phyloP scores from a whole-genome alignment of 2,113 vertebrate genomes.

The Irena cyanogastra region DNA sequence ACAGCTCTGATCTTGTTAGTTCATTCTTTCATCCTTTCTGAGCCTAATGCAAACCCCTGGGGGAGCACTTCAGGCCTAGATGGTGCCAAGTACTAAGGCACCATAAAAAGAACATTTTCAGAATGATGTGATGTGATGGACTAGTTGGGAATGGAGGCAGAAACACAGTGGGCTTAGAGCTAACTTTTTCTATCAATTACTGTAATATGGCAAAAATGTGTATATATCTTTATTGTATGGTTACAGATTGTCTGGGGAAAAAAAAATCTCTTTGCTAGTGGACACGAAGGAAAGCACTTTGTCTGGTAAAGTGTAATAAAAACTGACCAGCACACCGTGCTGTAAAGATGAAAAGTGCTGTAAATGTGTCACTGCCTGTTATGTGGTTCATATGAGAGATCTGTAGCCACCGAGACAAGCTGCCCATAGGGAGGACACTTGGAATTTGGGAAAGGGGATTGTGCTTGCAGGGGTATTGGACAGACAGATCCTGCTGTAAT shows the following conservation, averaged over 20 bases:
- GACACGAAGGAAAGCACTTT: not conserved
- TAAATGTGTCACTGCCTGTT: constrained; percentile 31
- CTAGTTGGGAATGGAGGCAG: not conserved
- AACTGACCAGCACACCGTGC: not conserved
- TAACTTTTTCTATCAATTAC: not conserved
- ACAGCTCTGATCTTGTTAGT: constrained; percentile 21
- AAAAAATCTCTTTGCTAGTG: not conserved
- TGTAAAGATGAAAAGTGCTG: constrained; percentile 37
- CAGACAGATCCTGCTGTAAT: not conserved
- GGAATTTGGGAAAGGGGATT: not conserved
- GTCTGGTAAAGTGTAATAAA: constrained; percentile 14
- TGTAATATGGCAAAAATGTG: not conserved
- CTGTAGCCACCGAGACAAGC: not conserved
- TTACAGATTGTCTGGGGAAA: not conserved
- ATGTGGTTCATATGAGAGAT: constrained; percentile 27
- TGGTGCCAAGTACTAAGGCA: not conserved
- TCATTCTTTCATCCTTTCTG: constrained; percentile 5
- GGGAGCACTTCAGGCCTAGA: not conserved
- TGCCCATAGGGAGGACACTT: not conserved
- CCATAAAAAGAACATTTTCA: constrained; percentile 12
- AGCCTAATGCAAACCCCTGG: not conserved
- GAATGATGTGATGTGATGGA: not conserved
- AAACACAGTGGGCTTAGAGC: not conserved
- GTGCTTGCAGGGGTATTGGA: not conserved
- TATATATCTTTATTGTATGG: not conserved